Evolutionary conservation across 2,888 invertebrate species (phyloP), one percentile per base, ranked within the genome.

Genomic region (Blastobasis adustella): DNA sequence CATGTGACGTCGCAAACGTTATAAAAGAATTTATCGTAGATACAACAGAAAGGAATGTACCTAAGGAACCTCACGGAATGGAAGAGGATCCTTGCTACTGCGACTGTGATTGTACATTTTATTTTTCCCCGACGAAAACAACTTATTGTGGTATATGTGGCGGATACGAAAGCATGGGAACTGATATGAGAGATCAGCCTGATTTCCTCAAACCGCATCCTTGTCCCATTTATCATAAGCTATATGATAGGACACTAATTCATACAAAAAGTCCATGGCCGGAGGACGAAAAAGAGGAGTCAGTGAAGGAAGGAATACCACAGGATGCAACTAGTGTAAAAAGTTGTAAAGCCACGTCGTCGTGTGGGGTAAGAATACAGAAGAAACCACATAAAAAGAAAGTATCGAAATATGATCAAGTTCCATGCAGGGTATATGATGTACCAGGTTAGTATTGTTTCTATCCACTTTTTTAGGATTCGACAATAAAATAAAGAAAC

Each of bases 111-210:
- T 88, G 88, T 64, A 70, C 67, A 53, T 84, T 83, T 62, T 79
- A 79, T 56, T 79, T 82, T 62, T 59, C 76, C 1, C 23, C 23
- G 23, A 77, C 69, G 36, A 79, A 82, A 56, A 86, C 86, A 2
- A 85, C 84, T 38, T 88, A 87, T 57, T 88, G 88, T 57, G 63
- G 74, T 4, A 73, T 88, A 37, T 88, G 88, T 55, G 85, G 84
- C 9, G 88, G 88, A 1, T 88, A 82, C 51, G 84, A 87, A 64
- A 79, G 79, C 50, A 59, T 83, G 37, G 87, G 87, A 9, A 73
- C 78, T 40, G 86, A 87, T 57, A 74, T 81, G 62, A 68, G 62
- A 55, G 58, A 73, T 51, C 66, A 79, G 58, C 86, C 87, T 1
- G 74, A 69, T 10, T 78, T 69, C 54, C 66, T 66, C 1, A 79